Conservation (phyloP, 2,888 invertebrate species). For the Eutolmus rufibarbis region DNA sequence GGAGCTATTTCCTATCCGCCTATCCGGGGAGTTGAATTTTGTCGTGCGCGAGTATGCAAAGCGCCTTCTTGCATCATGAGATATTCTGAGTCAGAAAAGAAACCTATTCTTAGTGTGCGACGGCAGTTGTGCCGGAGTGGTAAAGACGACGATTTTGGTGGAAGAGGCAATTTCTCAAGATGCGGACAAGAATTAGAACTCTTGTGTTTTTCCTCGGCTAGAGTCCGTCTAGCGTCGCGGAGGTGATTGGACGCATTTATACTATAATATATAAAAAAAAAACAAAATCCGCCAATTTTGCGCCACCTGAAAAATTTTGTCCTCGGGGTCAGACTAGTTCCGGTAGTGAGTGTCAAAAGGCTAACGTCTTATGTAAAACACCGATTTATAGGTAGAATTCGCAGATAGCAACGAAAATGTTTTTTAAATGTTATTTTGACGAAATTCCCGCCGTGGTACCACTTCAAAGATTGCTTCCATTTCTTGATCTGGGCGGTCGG, state of each 20-base stretch:
- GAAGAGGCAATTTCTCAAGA: neutral
- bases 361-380: neutral
- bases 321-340: neutral
- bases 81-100: neutral
- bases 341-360: neutral
- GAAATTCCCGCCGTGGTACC: neutral
- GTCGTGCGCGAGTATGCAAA: neutral
- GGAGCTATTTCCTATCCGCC: neutral
- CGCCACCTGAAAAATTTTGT: neutral
- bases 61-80: neutral
- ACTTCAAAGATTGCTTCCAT: slow-evolving; percentile 22
- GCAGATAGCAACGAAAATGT: neutral
- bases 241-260: neutral
- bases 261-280: neutral
- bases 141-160: neutral
- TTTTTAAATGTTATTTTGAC: neutral
- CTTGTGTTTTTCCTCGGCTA: neutral
- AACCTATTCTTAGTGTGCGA: neutral
- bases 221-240: neutral
- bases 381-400: neutral
- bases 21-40: neutral
- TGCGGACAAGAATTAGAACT: neutral
- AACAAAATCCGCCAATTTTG: neutral
- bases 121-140: neutral
- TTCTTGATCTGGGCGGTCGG: neutral